These are phyloP conservation scores for Caenorhabditis virilis DNA, from an alignment of 2,888 invertebrate genomes.

Conservation along the genomic window DNA sequence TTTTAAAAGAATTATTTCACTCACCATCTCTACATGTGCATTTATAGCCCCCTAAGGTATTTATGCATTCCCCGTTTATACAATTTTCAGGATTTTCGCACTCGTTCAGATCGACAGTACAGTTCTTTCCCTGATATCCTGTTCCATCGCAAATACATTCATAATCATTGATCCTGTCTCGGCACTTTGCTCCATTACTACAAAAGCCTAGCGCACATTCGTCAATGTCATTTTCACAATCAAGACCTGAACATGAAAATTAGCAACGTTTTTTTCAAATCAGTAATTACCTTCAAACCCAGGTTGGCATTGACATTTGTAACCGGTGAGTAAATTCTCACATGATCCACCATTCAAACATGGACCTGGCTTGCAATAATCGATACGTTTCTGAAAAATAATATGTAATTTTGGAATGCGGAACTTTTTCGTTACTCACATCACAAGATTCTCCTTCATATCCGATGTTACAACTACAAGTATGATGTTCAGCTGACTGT, in stretches of 20 bases:
- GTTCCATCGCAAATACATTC: constrained; percentile 62
- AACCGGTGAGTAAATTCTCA: constrained; percentile 81
- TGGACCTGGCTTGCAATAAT: constrained; percentile 55
- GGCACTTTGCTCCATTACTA: constrained; percentile 54
- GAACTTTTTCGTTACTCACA: constrained; percentile 17
- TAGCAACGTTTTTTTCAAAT: too few relatives aligned
- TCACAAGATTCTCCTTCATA: constrained; percentile 50
- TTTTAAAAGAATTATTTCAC: background rate
- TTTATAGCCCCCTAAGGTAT: constrained; percentile 59
- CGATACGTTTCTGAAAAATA: constrained; percentile 53
- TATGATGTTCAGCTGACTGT: constrained; percentile 44
- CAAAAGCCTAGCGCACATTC: constrained; percentile 60
- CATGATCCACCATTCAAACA: constrained; percentile 76
- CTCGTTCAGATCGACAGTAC: constrained; percentile 63
- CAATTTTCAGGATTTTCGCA: constrained; percentile 54
- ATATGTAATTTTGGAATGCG: background rate
- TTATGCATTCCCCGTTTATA: constrained; percentile 60
- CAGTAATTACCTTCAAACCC: constrained; percentile 65
- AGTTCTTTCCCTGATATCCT: constrained; percentile 54
- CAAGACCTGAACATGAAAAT: too few relatives aligned
- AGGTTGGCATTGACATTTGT: constrained; percentile 55
- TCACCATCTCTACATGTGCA: constrained; percentile 55
- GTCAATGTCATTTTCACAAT: constrained; percentile 64
- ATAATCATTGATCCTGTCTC: constrained; percentile 62
- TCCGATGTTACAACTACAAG: constrained; percentile 52